Evolutionary conservation across 2,888 invertebrate species (phyloP), one percentile per base, ranked within the genome.

Genomic region (Drosophila buzzatii): DNA sequence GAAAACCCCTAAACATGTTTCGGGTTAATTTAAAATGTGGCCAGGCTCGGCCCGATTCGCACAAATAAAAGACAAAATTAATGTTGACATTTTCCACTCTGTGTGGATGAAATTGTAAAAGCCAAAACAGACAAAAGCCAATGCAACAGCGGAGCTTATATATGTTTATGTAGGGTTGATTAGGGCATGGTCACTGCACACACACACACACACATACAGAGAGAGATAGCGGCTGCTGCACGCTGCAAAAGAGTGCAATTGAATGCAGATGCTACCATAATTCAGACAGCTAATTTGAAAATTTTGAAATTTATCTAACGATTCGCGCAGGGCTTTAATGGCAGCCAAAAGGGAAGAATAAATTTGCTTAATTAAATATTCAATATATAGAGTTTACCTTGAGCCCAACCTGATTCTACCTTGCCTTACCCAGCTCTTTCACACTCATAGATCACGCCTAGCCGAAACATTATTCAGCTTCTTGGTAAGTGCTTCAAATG

Each of bases 1-100:
- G 91, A 90, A 89, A 91, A 91, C 91, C 91, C 91, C 91, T 91
- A 91, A 91, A 91, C 91, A 91, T 91, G 91, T 91, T 91, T 91
- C 79, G 84, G 86, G 91, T 91, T 91, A 91, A 91, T 91, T 91
- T 91, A 88, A 91, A 91, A 90, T 91, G 91, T 80, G 92, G 89
- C 88, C 87, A 65, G 69, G 85, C 79, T 68, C 79, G 69, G 85
- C 79, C 69, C 79, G 81, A 84, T 81, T 88, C 85, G 84, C 87
- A 79, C 77, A 86, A 83, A 88, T 90, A 90, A 91, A 90, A 90
- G 89, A 82, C 91, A 83, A 90, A 91, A 92, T 92, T 90, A 91
- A 91, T 91, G 91, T 91, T 90, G 90, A 87, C 85, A 89, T 91
- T 89, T 90, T 88, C 90, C 88, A 85, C 88, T 83, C 87, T 76